These are phyloP conservation scores for Rhagonycha fulva DNA, from an alignment of 2,888 invertebrate species.

Conservation along the genomic window DNA sequence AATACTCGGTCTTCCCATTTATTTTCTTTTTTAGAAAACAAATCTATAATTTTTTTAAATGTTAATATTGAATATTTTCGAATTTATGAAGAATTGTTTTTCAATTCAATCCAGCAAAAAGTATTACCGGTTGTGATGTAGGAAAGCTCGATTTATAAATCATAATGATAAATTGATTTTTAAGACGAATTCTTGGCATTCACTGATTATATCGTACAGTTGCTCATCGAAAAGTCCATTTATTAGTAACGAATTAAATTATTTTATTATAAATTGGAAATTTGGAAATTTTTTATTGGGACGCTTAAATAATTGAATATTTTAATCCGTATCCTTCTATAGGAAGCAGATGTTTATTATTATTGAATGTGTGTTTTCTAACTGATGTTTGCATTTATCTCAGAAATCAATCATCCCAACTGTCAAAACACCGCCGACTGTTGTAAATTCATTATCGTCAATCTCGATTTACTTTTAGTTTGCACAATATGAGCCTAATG, in stretches of 20 bases:
- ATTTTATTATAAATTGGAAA: neutral
- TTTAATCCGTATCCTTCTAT: conserved; percentile 6
- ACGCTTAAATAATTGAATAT: neutral
- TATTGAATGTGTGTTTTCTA: conserved; percentile 17
- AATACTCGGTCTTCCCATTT: neutral
- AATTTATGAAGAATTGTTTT: conserved; percentile 22
- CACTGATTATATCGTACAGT: neutral
- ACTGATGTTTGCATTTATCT: conserved; percentile 24
- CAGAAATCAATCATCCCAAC: conserved; percentile 26
- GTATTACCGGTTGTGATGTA: conserved; percentile 8
- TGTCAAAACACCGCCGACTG: conserved; percentile 21
- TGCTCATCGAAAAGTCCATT: neutral
- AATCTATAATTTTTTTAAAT: neutral
- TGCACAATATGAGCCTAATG: conserved; percentile 9
- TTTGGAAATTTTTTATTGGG: neutral
- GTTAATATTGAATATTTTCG: neutral
- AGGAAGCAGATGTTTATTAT: conserved; percentile 19
- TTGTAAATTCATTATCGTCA: conserved; percentile 18
- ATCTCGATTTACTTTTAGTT: conserved; percentile 8
- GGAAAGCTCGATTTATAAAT: conserved; percentile 16
- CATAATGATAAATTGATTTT: conserved; percentile 27
- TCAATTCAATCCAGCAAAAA: conserved; percentile 13
- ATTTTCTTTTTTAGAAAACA: neutral
- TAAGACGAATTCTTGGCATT: conserved; percentile 2
- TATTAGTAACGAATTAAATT: neutral